These are phyloP conservation scores for Cylindroiulus punctatus DNA, from an alignment of 2,888 invertebrate species.

Conservation along the genomic window DNA sequence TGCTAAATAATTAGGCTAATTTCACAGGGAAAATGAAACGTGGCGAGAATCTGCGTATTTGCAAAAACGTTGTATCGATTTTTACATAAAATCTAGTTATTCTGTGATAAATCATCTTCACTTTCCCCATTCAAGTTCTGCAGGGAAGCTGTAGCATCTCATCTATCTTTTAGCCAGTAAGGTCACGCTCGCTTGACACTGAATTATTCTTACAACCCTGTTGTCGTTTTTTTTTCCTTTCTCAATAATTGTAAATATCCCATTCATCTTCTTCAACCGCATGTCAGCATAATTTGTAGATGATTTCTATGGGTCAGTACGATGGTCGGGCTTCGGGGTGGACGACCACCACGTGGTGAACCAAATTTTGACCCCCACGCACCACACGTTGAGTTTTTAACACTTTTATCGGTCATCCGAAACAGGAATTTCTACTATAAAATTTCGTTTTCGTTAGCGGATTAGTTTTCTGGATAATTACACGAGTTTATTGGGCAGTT, in stretches of 20 bases:
- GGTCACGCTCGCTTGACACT: neutral
- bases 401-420: neutral
- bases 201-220: neutral
- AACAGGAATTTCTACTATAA: neutral
- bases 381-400: neutral
- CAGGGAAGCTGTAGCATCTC: no score
- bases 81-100: no score
- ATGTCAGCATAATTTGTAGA: no score
- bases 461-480: neutral
- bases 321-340: neutral
- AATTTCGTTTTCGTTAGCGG: neutral
- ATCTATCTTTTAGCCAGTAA: neutral
- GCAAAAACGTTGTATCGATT: no score
- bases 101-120: no score
- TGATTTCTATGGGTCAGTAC: neutral
- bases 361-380: neutral
- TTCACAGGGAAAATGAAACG: no score
- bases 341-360: neutral
- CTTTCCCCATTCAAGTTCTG: no score
- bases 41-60: no score
- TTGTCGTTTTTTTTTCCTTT: neutral
- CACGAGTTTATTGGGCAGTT: neutral
- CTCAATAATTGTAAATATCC: neutral
- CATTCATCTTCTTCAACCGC: neutral
- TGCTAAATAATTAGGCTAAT: no score